Evolutionary conservation across 2,888 invertebrate species (phyloP), one percentile per base, ranked within the genome.

Genomic region (Xiphydria camelus): DNA sequence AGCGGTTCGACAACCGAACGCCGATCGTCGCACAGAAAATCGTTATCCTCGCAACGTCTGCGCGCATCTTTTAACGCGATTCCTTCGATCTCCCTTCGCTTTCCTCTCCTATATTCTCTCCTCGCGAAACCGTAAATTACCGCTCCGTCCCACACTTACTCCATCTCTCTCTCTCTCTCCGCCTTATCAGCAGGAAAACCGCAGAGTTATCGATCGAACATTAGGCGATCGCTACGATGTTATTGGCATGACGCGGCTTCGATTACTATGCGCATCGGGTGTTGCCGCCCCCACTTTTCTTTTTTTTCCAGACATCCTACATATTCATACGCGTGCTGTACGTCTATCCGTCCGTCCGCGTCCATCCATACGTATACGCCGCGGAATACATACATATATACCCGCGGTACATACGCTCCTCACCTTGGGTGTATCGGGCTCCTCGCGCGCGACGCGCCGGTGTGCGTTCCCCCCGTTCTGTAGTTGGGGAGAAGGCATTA

Each of bases 291-390:
- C 49, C 51, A 48, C 47, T 49, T 40, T 47, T 47, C 35, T 61
- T 61, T 62, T 62, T 58, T 55, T 59, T 35, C 47, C 68, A 61
- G 64, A 63, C 67, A 65, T 72, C 62, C 62, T 72, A 68, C 70
- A 71, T 71, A 70, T 71, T 72, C 70, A 68, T 70, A 65, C 62
- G 61, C 64, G 65, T 64, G 62, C 64, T 57, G 55, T 64, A 62
- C 60, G 65, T 66, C 66, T 61, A 62, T 62, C 53, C 57, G 50
- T 57, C 51, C 57, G 48, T 52, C 46, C 31, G 25, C 20, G 41
- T 49, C 36, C 49, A 26, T 36, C 38, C 47, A 14, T 49, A 35
- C 41, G 29, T 26, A 26, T n/a, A 10, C 26, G 14, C 26, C 26
- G 10, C n/a, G n/a, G 14, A 12, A 3, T 12, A 10, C 26, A 26